These are phyloP conservation scores for Helicolenus hilgendorfi DNA, from an alignment of 2,797 vertebrate species.

Conservation along the genomic window DNA sequence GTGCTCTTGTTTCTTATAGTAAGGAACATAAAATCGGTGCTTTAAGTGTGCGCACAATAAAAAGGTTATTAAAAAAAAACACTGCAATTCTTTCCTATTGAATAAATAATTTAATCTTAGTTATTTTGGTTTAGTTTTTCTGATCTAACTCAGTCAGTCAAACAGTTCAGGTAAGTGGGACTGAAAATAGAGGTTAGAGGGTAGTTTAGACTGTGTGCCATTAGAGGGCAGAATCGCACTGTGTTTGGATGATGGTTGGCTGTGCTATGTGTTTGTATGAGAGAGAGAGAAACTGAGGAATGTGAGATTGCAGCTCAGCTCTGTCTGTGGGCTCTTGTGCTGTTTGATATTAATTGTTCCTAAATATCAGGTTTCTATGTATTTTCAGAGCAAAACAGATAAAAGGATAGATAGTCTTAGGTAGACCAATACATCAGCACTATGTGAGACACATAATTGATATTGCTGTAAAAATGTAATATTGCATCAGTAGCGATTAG, in stretches of 20 bases:
- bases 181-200: not conserved
- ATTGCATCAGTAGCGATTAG: not conserved
- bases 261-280: not conserved
- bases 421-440: not conserved
- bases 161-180: not conserved
- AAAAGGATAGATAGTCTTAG: not conserved
- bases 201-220: constrained; percentile 53
- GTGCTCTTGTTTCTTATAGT: not conserved
- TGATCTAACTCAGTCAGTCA: not conserved
- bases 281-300: not conserved
- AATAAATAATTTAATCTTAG: not conserved
- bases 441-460: not conserved
- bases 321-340: not conserved
- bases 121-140: not conserved
- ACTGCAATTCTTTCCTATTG: not conserved
- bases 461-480: not conserved
- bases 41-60: not conserved
- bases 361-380: not conserved
- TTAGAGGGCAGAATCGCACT: constrained; percentile 78
- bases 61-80: not conserved
- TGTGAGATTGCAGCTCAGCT: not conserved
- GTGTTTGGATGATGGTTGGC: constrained; percentile 2
- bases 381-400: constrained; percentile 5
- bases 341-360: not conserved
- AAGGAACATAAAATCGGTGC: not conserved